A percentile compares a stretch with the other conserved stretches of the same genome.
phyloP scores from a whole-genome alignment of 2,797 vertebrate genomes.

The Fistularia tabacaria region DNA sequence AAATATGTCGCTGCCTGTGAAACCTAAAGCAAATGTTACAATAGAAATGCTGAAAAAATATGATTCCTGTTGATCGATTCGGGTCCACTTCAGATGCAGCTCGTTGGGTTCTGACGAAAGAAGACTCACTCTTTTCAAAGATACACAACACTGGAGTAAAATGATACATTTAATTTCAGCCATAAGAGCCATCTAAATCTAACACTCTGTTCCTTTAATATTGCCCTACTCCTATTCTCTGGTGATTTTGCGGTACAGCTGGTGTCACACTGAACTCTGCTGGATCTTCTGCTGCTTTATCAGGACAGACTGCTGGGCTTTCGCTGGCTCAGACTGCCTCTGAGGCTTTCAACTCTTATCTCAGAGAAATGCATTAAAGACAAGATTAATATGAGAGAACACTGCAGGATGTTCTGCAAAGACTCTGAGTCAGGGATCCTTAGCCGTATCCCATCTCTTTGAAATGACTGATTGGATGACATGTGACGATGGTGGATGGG shows the following conservation, averaged over 20 bases:
- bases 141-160: no score
- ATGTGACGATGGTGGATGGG: not conserved
- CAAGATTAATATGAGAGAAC: constrained; percentile 64
- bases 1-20: no score
- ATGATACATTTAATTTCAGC: no score
- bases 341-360: constrained; percentile 62
- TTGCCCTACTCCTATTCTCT: constrained; percentile 12
- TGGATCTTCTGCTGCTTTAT: constrained; percentile 50
- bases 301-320: constrained; percentile 27
- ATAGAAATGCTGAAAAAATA: no score
- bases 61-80: no score
- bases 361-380: constrained; percentile 67
- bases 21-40: no score
- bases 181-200: no score
- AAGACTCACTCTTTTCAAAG: no score
- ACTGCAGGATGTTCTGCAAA: constrained; percentile 43
- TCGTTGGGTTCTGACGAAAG: no score
- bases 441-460: constrained; percentile 12
- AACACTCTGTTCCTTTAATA: no score
- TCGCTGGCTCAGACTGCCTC: constrained; percentile 42
- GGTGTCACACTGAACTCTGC: constrained; percentile 33
- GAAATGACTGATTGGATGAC: constrained; percentile 1
- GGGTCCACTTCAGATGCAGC: no score
- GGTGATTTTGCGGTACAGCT: constrained; percentile 7
- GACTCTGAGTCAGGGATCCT: constrained; percentile 46